phyloP scores from a whole-genome alignment of 2,797 vertebrate species.

The Rhinogobio ventralis region DNA sequence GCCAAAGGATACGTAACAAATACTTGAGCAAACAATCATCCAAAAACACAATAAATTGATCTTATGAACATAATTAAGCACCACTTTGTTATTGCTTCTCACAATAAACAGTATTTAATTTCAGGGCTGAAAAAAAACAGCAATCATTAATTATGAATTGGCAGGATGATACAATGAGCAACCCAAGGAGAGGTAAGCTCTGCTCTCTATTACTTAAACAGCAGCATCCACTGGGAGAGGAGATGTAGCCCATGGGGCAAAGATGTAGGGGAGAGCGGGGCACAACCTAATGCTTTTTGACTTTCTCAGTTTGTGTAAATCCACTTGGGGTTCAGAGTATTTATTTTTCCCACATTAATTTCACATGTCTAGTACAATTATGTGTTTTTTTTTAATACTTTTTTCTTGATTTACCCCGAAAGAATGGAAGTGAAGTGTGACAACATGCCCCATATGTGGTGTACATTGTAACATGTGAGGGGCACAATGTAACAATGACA shows the following conservation, averaged over 20 bases:
- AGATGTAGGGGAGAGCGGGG: too few species aligned
- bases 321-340: too few species aligned
- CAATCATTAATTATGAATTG: constrained; percentile 56
- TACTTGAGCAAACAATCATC: constrained; percentile 15
- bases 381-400: too few species aligned
- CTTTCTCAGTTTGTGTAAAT: too few species aligned
- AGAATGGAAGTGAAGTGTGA: too few species aligned
- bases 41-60: constrained; percentile 17
- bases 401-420: too few species aligned
- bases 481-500: too few species aligned
- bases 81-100: constrained; percentile 35
- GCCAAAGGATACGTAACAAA: background rate
- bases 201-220: constrained; percentile 55
- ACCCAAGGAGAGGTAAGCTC: constrained; percentile 53
- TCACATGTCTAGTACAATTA: too few species aligned
- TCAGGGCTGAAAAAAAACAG: constrained; percentile 38
- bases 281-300: too few species aligned
- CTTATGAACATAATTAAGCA: constrained; percentile 4
- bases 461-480: too few species aligned
- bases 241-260: constrained; percentile 43
- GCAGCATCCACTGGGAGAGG: constrained; percentile 41
- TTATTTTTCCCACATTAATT: too few species aligned
- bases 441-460: too few species aligned
- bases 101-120: constrained; percentile 49
- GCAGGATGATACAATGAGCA: constrained; percentile 44